Conservation (phyloP, 2,113 vertebrate genomes). For the Carassius carassius region DNA sequence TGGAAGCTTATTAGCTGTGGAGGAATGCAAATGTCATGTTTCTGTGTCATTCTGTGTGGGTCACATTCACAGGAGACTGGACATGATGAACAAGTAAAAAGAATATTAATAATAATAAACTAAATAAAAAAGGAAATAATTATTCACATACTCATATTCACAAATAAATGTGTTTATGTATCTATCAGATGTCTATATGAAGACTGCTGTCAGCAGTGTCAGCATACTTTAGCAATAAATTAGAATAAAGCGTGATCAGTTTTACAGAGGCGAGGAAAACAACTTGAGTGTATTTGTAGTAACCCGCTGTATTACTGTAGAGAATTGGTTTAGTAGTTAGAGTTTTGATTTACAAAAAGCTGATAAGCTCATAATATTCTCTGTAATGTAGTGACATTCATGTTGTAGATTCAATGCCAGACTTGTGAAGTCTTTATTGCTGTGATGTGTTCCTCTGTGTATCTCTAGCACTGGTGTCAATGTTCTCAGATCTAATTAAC, state of each 20-base stretch:
- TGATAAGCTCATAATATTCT: background rate
- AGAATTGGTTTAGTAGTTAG: background rate
- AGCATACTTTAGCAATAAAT: background rate
- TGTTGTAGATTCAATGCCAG: slow-evolving; percentile 9
- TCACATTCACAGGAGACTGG: slow-evolving; percentile 5
- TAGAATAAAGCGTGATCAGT: background rate
- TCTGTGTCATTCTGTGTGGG: background rate
- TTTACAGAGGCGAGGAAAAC: background rate
- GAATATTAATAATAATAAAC: no score
- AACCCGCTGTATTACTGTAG: background rate
- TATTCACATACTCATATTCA: slow-evolving; percentile 4
- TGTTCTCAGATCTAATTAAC: background rate
- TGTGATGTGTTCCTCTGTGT: slow-evolving; percentile 4
- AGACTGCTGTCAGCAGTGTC: no score
- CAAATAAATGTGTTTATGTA: background rate
- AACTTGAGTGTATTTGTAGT: background rate
- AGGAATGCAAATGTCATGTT: background rate
- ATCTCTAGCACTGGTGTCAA: background rate
- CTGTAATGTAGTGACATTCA: slow-evolving; percentile 16
- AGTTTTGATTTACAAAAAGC: slow-evolving; percentile 9
- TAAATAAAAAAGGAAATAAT: no score
- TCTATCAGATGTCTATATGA: background rate
- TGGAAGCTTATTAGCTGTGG: background rate
- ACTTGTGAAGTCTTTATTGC: background rate
- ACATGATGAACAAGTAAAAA: background rate